Conservation (phyloP, 2,888 invertebrate species). For the Leptothorax acervorum region DNA sequence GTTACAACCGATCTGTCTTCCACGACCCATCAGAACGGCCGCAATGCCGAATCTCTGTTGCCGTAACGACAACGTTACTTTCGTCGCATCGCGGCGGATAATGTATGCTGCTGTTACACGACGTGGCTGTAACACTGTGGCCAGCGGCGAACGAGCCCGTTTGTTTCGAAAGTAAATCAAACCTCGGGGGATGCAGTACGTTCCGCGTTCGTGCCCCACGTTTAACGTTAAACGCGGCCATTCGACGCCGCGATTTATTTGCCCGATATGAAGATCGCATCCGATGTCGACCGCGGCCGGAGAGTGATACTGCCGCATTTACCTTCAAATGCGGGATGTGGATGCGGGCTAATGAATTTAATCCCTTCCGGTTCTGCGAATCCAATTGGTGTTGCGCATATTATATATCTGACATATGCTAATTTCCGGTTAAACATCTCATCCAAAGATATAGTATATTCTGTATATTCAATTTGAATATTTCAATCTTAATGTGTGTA, state of each 20-base stretch:
- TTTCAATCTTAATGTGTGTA: not conserved
- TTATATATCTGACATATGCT: not conserved
- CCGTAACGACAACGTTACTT: constrained; percentile 38
- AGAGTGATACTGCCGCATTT: constrained; percentile 39
- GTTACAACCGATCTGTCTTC: constrained; percentile 52
- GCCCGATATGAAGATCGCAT: constrained; percentile 34
- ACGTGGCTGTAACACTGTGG: not conserved
- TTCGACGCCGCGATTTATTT: constrained; percentile 39
- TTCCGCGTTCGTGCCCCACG: not conserved
- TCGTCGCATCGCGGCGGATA: constrained; percentile 39
- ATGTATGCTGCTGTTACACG: constrained; percentile 39
- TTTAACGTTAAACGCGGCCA: constrained; percentile 40
- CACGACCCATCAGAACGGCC: constrained; percentile 31
- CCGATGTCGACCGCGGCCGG: constrained; percentile 28
- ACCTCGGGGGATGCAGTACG: constrained; percentile 6
- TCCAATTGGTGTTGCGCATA: constrained; percentile 10
- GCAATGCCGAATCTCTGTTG: constrained; percentile 35
- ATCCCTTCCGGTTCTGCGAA: constrained; percentile 34
- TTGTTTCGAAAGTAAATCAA: constrained; percentile 44
- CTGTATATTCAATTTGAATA: not conserved
- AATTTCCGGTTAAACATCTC: not conserved
- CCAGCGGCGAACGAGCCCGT: constrained; percentile 5
- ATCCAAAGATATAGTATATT: not conserved
- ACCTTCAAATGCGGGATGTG: constrained; percentile 42
- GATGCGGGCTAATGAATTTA: constrained; percentile 50